These are phyloP conservation scores for Halotydeus destructor DNA, from an alignment of 1,140 invertebrate genomes.

Conservation along the genomic window DNA sequence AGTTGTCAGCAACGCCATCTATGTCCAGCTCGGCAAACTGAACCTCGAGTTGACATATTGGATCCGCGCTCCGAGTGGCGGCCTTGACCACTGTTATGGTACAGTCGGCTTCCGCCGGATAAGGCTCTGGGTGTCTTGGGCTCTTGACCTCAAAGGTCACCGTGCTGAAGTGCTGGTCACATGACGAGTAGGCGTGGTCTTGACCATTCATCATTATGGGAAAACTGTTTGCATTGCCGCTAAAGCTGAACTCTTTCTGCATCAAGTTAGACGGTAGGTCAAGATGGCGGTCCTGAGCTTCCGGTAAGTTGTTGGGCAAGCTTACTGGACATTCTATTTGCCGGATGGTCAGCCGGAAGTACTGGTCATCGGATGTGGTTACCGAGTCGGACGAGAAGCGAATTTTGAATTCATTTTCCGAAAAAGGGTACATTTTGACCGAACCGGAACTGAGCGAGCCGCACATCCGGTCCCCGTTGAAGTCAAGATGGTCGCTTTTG, in stretches of 20 bases:
- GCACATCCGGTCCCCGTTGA: slow-evolving; percentile 16
- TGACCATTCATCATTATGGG: too few species aligned
- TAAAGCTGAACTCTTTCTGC: too few species aligned
- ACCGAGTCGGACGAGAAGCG: slow-evolving; percentile 6
- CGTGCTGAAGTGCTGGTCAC: slow-evolving; percentile 4
- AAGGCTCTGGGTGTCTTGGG: slow-evolving; percentile 15
- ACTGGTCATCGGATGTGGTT: slow-evolving; percentile 4
- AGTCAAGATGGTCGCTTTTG: slow-evolving; percentile 15
- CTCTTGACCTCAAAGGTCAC: slow-evolving; percentile 13
- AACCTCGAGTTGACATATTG: slow-evolving; percentile 17
- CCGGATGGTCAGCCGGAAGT: slow-evolving; percentile 8
- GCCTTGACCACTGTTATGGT: slow-evolving; percentile 9
- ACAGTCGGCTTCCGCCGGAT: slow-evolving; percentile 14
- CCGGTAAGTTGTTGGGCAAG: background rate
- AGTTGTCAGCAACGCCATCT: background rate
- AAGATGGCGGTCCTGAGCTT: background rate
- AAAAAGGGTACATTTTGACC: slow-evolving; percentile 6
- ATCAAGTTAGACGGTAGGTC: too few species aligned
- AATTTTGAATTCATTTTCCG: slow-evolving; percentile 9
- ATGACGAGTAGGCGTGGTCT: too few species aligned
- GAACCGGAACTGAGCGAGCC: slow-evolving; percentile 6
- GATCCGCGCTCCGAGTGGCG: background rate
- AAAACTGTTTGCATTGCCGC: too few species aligned
- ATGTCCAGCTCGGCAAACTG: slow-evolving; percentile 15
- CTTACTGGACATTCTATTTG: slow-evolving; percentile 11